These are phyloP conservation scores for Umimayanthus chanpuru DNA, from an alignment of 92 coral and sea anemone genomes.

Conservation along the genomic window DNA sequence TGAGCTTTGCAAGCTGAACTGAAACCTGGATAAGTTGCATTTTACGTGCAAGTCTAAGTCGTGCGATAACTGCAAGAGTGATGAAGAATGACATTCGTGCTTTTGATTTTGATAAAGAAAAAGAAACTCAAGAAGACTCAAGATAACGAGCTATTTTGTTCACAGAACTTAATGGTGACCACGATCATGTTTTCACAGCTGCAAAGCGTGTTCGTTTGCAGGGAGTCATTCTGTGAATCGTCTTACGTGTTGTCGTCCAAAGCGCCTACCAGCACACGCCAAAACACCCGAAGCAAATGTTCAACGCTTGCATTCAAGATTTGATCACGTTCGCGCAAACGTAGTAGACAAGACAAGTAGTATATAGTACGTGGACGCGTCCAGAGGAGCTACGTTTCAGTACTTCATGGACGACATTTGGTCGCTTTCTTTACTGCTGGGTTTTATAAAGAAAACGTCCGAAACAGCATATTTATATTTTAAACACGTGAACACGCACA, in stretches of 20 bases:
- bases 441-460: neutral
- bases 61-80: neutral
- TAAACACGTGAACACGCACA: neutral
- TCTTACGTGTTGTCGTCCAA: neutral
- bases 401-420: neutral
- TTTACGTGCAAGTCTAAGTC: no score
- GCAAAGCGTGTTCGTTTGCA: neutral
- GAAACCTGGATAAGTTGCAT: no score
- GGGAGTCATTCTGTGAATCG: no score
- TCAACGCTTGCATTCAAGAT: neutral
- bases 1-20: no score
- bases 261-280: neutral
- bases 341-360: neutral
- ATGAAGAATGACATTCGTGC: neutral
- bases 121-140: neutral
- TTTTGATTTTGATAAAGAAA: neutral
- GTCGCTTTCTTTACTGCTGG: neutral
- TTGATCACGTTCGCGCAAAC: neutral
- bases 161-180: neutral
- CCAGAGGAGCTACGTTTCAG: neutral
- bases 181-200: neutral
- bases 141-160: neutral
- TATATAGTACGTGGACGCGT: neutral
- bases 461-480: no score
- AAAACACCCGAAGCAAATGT: neutral